These are phyloP conservation scores for Phalacrocorax aristotelis DNA, from an alignment of 2,113 vertebrate genomes.

Conservation along the genomic window DNA sequence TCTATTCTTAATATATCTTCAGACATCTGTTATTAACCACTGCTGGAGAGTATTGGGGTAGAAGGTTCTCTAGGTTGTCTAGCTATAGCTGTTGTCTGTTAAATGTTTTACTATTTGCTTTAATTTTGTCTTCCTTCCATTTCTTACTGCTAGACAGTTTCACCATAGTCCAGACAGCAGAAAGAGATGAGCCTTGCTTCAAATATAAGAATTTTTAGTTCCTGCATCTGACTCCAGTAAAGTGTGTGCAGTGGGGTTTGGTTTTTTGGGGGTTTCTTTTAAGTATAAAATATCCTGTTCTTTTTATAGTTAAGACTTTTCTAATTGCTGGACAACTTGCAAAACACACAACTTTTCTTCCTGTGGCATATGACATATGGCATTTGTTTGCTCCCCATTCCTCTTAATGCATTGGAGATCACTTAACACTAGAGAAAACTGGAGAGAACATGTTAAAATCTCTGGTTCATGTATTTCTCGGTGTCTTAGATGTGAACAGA, in stretches of 20 bases:
- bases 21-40: neutral
- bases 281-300: neutral
- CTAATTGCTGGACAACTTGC: neutral
- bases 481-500: neutral
- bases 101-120: neutral
- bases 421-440: neutral
- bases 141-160: neutral
- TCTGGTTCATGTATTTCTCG: neutral
- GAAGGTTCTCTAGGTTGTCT: neutral
- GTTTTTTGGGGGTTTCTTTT: neutral
- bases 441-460: neutral
- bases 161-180: neutral
- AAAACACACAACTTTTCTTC: neutral
- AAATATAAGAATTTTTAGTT: neutral
- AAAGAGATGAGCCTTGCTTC: neutral
- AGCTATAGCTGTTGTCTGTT: neutral
- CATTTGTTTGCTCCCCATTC: neutral
- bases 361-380: neutral
- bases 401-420: neutral
- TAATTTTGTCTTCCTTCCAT: neutral
- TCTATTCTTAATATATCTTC: neutral
- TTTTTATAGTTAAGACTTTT: neutral
- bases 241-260: neutral
- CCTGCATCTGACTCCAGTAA: neutral
- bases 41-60: neutral